A percentile compares a stretch with the other conserved stretches of the same genome.
Conservation (phyloP, 64 coral and sea anemone species). For the Trachythela sp. region DNA sequence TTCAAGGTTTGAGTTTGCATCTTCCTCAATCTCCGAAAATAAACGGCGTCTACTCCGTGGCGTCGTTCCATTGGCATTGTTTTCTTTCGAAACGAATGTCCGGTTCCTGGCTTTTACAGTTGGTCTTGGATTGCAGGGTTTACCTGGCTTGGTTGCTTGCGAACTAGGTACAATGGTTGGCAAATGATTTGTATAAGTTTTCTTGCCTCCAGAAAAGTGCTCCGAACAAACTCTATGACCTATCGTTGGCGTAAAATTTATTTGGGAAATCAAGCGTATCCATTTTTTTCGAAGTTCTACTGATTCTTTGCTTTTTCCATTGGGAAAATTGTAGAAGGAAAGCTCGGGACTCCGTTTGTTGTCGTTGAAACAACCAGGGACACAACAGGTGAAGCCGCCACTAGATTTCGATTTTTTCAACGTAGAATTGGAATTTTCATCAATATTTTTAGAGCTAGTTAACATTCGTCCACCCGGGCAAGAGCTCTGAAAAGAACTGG, state of each 20-base stretch:
- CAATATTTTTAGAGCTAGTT: not conserved
- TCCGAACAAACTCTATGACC: constrained; percentile 49
- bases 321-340: constrained; percentile 60
- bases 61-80: no score
- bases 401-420: not conserved
- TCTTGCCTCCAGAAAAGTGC: constrained; percentile 51
- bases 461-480: not conserved
- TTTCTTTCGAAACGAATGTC: no score
- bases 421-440: not conserved
- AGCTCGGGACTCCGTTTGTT: constrained; percentile 52
- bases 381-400: constrained; percentile 52
- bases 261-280: constrained; percentile 37
- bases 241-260: constrained; percentile 39
- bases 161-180: constrained; percentile 51
- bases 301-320: constrained; percentile 38
- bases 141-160: constrained; percentile 5
- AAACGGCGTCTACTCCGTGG: no score
- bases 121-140: no score
- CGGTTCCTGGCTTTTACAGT: no score
- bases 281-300: constrained; percentile 50
- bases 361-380: constrained; percentile 45
- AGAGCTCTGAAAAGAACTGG: constrained; percentile 10
- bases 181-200: constrained; percentile 39
- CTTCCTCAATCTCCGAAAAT: no score
- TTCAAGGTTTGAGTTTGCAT: no score